A percentile compares a stretch with the other conserved stretches of the same genome.
Conservation (phyloP, 2,113 vertebrate genomes). For the Todiramphus saurophagus region DNA sequence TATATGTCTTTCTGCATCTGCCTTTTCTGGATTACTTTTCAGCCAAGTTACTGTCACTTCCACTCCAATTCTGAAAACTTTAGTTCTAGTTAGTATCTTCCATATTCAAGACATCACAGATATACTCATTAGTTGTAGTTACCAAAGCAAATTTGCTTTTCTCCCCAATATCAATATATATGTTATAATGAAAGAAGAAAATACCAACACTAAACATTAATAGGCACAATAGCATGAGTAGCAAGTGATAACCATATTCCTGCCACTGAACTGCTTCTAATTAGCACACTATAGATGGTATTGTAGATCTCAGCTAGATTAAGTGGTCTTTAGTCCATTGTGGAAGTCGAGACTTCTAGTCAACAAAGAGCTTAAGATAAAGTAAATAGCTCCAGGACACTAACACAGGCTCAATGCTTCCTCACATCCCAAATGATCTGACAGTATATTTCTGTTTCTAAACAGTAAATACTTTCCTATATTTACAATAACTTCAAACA, state of each 20-base stretch:
- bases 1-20: not conserved
- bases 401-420: not conserved
- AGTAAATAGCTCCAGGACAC: not conserved
- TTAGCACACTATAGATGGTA: not conserved
- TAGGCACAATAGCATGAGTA: not conserved
- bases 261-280: not conserved
- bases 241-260: not conserved
- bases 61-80: not conserved
- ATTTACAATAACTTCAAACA: not conserved
- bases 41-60: not conserved
- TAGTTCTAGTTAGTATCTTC: not conserved
- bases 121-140: not conserved
- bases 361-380: not conserved
- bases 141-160: not conserved
- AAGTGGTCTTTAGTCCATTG: not conserved
- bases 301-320: not conserved
- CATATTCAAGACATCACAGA: not conserved
- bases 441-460: conserved; percentile 6
- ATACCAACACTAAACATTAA: not conserved
- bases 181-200: not conserved
- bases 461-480: not conserved
- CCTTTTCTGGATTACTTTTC: not conserved
- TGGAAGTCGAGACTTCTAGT: not conserved
- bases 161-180: not conserved
- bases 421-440: not conserved